These are phyloP conservation scores for Thymelicus lineola DNA, from an alignment of 2,888 invertebrate species.

Conservation along the genomic window DNA sequence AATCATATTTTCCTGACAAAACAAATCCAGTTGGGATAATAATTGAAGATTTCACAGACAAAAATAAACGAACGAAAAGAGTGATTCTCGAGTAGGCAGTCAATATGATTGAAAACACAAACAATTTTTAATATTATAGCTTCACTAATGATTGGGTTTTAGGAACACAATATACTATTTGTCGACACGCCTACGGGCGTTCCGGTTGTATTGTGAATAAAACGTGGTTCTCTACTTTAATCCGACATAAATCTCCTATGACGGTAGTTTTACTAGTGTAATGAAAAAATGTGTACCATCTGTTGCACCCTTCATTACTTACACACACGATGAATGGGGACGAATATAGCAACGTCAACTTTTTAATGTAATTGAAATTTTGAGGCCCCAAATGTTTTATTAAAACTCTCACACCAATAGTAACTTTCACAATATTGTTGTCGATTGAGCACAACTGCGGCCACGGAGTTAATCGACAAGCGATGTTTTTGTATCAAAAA, in stretches of 20 bases:
- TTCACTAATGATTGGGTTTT: conserved; percentile 58
- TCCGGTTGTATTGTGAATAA: conserved; percentile 76
- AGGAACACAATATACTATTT: conserved; percentile 68
- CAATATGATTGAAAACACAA: background rate
- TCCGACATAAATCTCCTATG: conserved; percentile 78
- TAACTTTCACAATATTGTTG: conserved; percentile 5
- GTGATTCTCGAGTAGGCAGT: background rate
- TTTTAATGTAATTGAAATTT: conserved; percentile 83
- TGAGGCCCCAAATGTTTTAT: conserved; percentile 78
- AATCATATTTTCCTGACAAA: background rate
- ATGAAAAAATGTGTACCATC: conserved; percentile 82
- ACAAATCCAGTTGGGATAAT: background rate
- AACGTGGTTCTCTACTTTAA: conserved; percentile 75
- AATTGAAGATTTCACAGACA: background rate
- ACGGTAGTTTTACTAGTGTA: conserved; percentile 72
- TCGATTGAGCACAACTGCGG: background rate
- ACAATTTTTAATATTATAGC: conserved; percentile 26
- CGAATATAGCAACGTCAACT: conserved; percentile 73
- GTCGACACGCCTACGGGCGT: conserved; percentile 74
- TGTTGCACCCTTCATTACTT: conserved; percentile 84
- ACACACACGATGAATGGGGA: conserved; percentile 69
- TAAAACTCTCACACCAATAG: conserved; percentile 63
- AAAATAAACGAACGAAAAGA: background rate
- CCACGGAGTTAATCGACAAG: background rate
- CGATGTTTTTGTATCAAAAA: background rate